These are phyloP conservation scores for Limnothrissa miodon DNA, from an alignment of 2,113 vertebrate species.

Conservation along the genomic window DNA sequence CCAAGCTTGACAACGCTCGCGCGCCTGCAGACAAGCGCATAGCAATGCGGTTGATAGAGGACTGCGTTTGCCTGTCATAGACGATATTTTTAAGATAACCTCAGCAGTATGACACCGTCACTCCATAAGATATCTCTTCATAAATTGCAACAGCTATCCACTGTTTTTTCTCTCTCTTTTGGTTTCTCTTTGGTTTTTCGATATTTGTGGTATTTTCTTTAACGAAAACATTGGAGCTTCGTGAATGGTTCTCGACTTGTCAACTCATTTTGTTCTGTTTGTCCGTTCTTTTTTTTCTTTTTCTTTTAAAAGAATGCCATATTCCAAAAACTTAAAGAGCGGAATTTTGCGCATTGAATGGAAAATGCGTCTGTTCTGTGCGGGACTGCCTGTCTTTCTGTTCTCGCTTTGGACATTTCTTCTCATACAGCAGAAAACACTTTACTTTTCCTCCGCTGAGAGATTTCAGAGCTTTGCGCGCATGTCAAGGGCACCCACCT, in stretches of 20 bases:
- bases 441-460: slow-evolving; percentile 1
- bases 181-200: slow-evolving; percentile 27
- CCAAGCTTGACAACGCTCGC: neutral
- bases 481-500: slow-evolving; percentile 9
- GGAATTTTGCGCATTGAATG: slow-evolving; percentile 22
- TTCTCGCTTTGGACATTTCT: slow-evolving; percentile 15
- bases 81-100: neutral
- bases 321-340: slow-evolving; percentile 11
- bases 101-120: neutral
- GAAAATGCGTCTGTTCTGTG: slow-evolving; percentile 15
- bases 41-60: slow-evolving; percentile 15
- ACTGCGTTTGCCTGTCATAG: neutral
- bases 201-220: slow-evolving; percentile 24
- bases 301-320: neutral
- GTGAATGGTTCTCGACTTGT: slow-evolving; percentile 8
- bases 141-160: neutral
- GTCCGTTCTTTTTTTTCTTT: slow-evolving; percentile 20
- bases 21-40: slow-evolving; percentile 14
- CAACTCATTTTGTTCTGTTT: slow-evolving; percentile 19
- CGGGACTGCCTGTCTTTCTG: slow-evolving; percentile 6
- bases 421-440: neutral
- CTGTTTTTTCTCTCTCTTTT: neutral
- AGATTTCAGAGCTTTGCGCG: slow-evolving; percentile 10
- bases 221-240: slow-evolving; percentile 2
- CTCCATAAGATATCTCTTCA: neutral